Conservation (phyloP, 2,113 vertebrate species). For the Scalopus aquaticus region DNA sequence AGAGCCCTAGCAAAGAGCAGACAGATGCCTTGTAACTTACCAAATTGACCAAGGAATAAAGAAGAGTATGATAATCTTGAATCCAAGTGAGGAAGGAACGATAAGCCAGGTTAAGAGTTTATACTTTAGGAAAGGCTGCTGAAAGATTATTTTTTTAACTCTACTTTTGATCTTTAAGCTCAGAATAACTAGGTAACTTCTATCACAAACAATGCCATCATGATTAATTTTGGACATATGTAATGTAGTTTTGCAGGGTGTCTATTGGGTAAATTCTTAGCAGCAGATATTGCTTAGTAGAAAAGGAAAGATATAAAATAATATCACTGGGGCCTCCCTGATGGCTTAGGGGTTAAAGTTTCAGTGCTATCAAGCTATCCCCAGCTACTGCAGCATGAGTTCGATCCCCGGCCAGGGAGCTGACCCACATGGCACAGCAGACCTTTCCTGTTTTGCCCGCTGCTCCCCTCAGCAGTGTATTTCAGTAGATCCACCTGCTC, state of each 20-base stretch:
- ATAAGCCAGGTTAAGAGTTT: neutral
- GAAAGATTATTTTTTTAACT: neutral
- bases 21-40: neutral
- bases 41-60: neutral
- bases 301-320: neutral
- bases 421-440: no score
- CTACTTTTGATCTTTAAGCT: slow-evolving; percentile 21
- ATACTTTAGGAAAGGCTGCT: neutral
- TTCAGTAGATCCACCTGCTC: no score
- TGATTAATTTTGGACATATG: neutral
- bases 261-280: neutral
- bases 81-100: neutral
- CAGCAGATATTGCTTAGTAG: neutral
- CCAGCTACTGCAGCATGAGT: no score
- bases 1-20: neutral
- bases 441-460: no score
- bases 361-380: no score
- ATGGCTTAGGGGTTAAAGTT: no score
- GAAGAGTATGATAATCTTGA: neutral
- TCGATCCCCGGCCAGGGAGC: no score
- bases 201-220: neutral
- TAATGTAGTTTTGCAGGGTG: neutral
- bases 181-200: neutral
- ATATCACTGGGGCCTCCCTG: no score
- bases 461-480: no score